Evolutionary conservation across 2,888 invertebrate species (phyloP).

Genomic region (Tetropium fuscum): DNA sequence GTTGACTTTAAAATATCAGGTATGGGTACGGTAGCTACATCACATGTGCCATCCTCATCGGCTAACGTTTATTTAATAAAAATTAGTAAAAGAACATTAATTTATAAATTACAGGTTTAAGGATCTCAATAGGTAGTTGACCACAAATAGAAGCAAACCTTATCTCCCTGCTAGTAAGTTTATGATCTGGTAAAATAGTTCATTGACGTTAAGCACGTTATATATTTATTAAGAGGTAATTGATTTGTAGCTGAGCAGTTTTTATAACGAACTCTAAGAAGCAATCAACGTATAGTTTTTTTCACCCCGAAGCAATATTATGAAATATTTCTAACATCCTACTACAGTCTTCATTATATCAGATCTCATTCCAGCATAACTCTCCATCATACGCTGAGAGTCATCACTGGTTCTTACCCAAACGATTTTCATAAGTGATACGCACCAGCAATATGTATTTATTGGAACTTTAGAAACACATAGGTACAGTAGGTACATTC

Average conservation of each 20-base stretch:
- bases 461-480: too few species aligned
- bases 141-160: neutral
- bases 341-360: too few species aligned
- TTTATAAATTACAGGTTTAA: constrained; percentile 3
- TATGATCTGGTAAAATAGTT: neutral
- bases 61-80: neutral
- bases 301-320: too few species aligned
- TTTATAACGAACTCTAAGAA: neutral
- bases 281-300: too few species aligned
- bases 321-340: too few species aligned
- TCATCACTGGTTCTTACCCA: too few species aligned
- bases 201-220: neutral
- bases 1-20: neutral
- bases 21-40: neutral
- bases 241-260: neutral
- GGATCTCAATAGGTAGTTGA: neutral
- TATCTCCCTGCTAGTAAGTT: neutral
- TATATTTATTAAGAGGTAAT: neutral
- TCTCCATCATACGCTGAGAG: too few species aligned
- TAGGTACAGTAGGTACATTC: too few species aligned
- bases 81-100: neutral
- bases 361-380: too few species aligned
- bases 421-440: too few species aligned
- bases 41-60: neutral
- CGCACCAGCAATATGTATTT: too few species aligned